phyloP scores from a whole-genome alignment of 2,113 vertebrate species.

The Phrynosoma platyrhinos region DNA sequence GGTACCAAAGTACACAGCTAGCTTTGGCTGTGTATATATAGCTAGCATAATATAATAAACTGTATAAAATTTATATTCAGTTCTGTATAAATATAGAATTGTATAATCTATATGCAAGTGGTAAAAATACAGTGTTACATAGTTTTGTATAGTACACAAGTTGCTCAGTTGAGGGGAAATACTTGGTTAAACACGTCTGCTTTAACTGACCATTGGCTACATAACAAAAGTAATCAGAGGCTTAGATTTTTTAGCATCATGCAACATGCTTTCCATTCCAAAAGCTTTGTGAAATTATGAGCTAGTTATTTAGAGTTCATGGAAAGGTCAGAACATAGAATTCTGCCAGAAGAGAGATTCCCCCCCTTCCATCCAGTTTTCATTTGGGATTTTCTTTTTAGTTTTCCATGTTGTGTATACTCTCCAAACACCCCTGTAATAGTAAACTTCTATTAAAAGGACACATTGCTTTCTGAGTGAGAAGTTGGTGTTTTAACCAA shows the following conservation, averaged over 20 bases:
- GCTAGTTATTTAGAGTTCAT: constrained; percentile 72
- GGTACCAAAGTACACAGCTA: too few relatives aligned
- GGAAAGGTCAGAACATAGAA: constrained; percentile 73
- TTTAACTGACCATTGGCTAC: constrained; percentile 60
- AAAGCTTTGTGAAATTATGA: constrained; percentile 67
- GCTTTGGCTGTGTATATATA: too few relatives aligned
- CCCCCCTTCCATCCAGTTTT: constrained; percentile 62
- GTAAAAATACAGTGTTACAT: neutral
- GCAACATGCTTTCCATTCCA: constrained; percentile 68
- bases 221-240: constrained; percentile 50
- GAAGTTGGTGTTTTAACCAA: constrained; percentile 9
- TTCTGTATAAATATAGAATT: neutral
- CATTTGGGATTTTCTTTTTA: constrained; percentile 67
- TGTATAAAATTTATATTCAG: neutral
- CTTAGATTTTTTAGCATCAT: constrained; percentile 52
- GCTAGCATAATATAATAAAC: neutral
- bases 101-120: neutral
- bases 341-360: constrained; percentile 68
- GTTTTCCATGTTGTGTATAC: constrained; percentile 70
- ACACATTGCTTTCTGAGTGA: neutral
- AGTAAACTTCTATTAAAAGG: constrained; percentile 51
- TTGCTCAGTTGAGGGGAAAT: neutral
- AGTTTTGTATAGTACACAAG: neutral
- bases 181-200: neutral
- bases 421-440: constrained; percentile 70